Conservation (phyloP, 2,113 vertebrate species). For the Seriola rivoliana region DNA sequence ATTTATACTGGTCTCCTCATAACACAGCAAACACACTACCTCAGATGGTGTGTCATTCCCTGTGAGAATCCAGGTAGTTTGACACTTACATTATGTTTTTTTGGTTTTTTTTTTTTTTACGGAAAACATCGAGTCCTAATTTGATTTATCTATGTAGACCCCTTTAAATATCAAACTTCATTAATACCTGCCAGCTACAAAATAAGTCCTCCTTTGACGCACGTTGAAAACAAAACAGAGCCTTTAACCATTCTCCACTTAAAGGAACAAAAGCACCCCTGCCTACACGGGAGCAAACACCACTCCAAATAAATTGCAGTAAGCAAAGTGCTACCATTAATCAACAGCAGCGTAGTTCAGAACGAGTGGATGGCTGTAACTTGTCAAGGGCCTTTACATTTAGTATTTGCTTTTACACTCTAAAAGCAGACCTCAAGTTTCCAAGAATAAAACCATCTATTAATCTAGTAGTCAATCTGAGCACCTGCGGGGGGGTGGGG, state of each 20-base stretch:
- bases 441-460: slow-evolving; percentile 65
- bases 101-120: background rate
- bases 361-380: slow-evolving; percentile 44
- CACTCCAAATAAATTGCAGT: slow-evolving; percentile 65
- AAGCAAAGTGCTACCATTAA: slow-evolving; percentile 73
- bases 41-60: too few relatives aligned
- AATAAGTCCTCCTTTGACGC: slow-evolving; percentile 25
- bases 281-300: slow-evolving; percentile 56
- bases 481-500: slow-evolving; percentile 43
- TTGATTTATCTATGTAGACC: slow-evolving; percentile 14
- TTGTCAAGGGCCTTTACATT: slow-evolving; percentile 64
- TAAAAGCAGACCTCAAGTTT: slow-evolving; percentile 49
- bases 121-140: background rate
- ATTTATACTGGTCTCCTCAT: background rate
- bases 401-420: slow-evolving; percentile 61
- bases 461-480: slow-evolving; percentile 65
- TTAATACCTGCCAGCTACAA: slow-evolving; percentile 32
- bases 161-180: slow-evolving; percentile 45
- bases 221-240: slow-evolving; percentile 52
- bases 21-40: background rate
- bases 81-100: background rate
- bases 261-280: slow-evolving; percentile 46
- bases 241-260: slow-evolving; percentile 49
- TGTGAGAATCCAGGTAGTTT: background rate
- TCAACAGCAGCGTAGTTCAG: slow-evolving; percentile 49